A percentile compares a stretch with the other conserved stretches of the same genome.
phyloP scores from a whole-genome alignment of 2,113 vertebrate species.

The Microcebus murinus region DNA sequence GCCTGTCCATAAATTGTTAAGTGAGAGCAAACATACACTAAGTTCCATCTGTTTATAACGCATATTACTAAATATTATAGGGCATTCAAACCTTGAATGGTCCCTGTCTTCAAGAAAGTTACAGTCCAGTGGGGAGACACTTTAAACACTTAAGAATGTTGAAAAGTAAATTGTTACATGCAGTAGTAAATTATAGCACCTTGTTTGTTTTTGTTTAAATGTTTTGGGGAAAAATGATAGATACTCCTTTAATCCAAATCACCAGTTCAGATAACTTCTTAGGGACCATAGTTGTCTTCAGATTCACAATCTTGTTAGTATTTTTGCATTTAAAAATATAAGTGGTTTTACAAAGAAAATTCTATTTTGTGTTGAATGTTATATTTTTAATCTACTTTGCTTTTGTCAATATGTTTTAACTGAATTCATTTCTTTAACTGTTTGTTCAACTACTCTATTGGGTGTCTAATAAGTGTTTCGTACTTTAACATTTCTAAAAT shows the following conservation, averaged over 20 bases:
- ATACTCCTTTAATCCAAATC: neutral
- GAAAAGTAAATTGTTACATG: neutral
- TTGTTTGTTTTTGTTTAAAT: neutral
- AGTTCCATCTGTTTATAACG: neutral
- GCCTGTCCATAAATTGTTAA: neutral
- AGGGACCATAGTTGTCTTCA: neutral
- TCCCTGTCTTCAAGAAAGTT: neutral
- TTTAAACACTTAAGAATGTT: neutral
- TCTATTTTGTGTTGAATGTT: neutral
- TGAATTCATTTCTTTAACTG: neutral
- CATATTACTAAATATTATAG: neutral
- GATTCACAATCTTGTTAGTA: neutral
- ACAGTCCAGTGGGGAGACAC: neutral
- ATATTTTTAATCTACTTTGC: neutral
- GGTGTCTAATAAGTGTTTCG: neutral
- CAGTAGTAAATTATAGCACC: neutral
- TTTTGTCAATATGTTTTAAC: conserved; percentile 3
- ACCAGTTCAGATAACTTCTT: neutral
- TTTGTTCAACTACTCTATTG: neutral
- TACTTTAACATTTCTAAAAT: neutral
- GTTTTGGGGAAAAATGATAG: neutral
- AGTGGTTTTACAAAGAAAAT: neutral
- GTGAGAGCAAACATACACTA: neutral
- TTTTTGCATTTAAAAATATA: conserved; percentile 26
- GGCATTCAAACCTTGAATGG: neutral